Base-by-base conservation (phyloP, 2,113 vertebrate genomes). In the Xenopus tropicalis region DNA sequence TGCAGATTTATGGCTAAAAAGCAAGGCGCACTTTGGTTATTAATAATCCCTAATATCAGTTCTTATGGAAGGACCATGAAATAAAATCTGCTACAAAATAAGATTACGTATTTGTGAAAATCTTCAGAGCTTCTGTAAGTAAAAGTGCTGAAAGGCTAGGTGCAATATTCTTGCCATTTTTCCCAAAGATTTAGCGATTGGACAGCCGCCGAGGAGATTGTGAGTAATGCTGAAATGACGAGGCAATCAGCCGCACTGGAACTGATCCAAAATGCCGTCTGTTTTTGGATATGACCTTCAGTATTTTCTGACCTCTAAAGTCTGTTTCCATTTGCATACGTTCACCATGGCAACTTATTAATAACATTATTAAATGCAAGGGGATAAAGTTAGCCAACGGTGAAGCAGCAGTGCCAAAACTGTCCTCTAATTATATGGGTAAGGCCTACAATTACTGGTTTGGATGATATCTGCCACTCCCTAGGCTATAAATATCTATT, bases 401-500 rank as follows among this genome's bases (percentile, higher is more conserved):
- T 66, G 52, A 57, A 68, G 25, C n/a, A 17, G 24, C 14, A 19
- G 42, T 52, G 72, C 72, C 72, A 74, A 61, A 63, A 69, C 54
- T 61, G 46, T 63, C 52, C 37, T 66, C 42, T 69, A 51, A 69
- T 69, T 68, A 75, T 19, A 75, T 17, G 58, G 25, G 56, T 59
- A 22, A 69, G 21, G 44, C 24, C 59, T 62, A 25, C 44, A 69
- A 75, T 69, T 54, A 62, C 46, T 54, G 58, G 46, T 58, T 61
- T 62, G 72, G 72, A 67, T 63, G 72, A 52, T 51, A 43, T 52
- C 66, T 43, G n/a, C 66, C 57, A 54, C 72, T 62, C 72, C 72
- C 72, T 75, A 52, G 23, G 29, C 66, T 75, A 75, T 69, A 75
- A 68, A 75, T 75, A 75, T 61, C 57, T 25, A 14, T 52, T 51